A percentile compares a stretch with the other conserved stretches of the same genome.
Conservation (phyloP, 53 echinoderm and acorn worm species). For the Astropecten irregularis region DNA sequence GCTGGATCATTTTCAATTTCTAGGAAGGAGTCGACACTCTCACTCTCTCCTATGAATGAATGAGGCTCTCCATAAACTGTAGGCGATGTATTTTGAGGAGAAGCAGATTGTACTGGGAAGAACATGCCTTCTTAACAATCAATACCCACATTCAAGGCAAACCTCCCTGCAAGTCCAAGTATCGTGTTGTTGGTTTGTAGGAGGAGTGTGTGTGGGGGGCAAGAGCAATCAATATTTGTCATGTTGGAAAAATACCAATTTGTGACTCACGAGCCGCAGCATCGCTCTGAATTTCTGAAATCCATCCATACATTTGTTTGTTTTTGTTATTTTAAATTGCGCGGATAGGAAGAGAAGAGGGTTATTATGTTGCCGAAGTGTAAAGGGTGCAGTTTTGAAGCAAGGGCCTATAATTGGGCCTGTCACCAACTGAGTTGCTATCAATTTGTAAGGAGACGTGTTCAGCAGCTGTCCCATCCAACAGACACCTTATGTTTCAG, state of each 20-base stretch:
- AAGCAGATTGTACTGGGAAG: no score
- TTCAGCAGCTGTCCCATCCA: slow-evolving; percentile 12
- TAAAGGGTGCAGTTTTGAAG: background rate
- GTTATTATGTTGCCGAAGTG: background rate
- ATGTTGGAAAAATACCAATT: background rate
- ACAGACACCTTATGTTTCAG: background rate
- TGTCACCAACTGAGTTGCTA: background rate
- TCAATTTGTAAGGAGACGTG: background rate
- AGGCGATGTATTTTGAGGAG: no score
- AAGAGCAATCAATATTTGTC: slow-evolving; percentile 22
- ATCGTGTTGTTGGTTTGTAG: background rate
- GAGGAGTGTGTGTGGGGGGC: background rate
- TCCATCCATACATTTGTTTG: background rate
- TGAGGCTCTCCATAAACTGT: no score
- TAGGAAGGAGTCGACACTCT: no score
- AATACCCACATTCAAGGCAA: background rate
- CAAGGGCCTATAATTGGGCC: background rate
- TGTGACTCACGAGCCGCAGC: slow-evolving; percentile 5
- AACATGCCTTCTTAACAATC: background rate
- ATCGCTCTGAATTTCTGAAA: background rate
- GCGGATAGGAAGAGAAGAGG: background rate
- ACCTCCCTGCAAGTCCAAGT: background rate
- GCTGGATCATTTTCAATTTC: no score
- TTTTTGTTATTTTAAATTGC: background rate
- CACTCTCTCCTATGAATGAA: no score